Evolutionary conservation across 2,888 invertebrate genomes (phyloP).

Genomic region (Caenorhabditis panamensis): DNA sequence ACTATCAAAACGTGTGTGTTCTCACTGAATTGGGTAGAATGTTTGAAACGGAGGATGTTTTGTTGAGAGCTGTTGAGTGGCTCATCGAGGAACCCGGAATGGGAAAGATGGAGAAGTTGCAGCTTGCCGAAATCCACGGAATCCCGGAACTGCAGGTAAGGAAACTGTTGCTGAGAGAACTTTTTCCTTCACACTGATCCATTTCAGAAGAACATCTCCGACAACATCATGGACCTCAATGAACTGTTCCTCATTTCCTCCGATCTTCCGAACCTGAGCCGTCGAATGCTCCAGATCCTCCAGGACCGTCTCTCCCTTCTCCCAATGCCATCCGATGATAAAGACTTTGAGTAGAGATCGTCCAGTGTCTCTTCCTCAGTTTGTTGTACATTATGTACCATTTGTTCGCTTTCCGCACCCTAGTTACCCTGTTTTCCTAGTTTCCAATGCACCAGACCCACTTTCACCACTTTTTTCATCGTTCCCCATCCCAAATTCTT

Average conservation of each 20-base stretch:
- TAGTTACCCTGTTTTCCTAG: not conserved
- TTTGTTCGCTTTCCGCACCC: not conserved
- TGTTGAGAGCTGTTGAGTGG: conserved; percentile 20
- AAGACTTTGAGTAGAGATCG: conserved; percentile 18
- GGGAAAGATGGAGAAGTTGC: conserved; percentile 34
- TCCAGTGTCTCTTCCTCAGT: not conserved
- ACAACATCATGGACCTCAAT: conserved; percentile 23
- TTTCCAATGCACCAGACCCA: not conserved
- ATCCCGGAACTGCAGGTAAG: conserved; percentile 41
- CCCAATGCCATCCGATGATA: conserved; percentile 24
- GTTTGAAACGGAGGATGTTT: conserved; percentile 7
- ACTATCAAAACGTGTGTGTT: conserved; percentile 29
- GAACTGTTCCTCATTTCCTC: conserved; percentile 24
- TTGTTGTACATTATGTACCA: conserved; percentile 39
- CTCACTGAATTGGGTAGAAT: conserved; percentile 25
- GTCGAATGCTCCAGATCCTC: conserved; percentile 37
- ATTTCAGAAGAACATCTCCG: conserved; percentile 8
- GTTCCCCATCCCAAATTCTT: conserved; percentile 6
- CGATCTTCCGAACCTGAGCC: not conserved
- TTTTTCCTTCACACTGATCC: too few species aligned
- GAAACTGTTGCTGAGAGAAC: too few species aligned
- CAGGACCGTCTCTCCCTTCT: conserved; percentile 16
- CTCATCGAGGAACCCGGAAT: conserved; percentile 28
- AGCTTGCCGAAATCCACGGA: conserved; percentile 1
- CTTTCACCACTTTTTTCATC: not conserved